These are phyloP conservation scores for Colletes gigas DNA, from an alignment of 1,140 invertebrate genomes.

Conservation along the genomic window DNA sequence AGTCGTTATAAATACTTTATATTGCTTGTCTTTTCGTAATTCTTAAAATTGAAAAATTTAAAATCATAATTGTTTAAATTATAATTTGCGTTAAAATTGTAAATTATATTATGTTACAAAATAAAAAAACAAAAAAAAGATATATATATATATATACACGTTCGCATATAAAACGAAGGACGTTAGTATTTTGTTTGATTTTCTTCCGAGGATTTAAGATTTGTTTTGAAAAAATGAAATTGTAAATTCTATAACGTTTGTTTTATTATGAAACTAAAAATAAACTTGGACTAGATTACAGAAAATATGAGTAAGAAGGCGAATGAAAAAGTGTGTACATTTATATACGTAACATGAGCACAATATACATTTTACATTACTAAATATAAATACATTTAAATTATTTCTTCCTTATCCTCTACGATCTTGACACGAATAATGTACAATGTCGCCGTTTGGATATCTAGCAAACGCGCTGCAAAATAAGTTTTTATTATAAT, in stretches of 20 bases:
- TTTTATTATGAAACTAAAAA: background rate
- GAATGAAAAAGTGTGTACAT: constrained; percentile 27
- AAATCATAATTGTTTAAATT: background rate
- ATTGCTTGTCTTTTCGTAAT: background rate
- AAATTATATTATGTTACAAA: background rate
- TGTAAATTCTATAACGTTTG: background rate
- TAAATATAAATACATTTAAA: constrained; percentile 25
- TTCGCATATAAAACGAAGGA: background rate
- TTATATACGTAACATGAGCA: constrained; percentile 21
- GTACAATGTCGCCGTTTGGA: constrained; percentile 95
- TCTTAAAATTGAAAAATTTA: background rate
- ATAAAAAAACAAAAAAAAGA: background rate
- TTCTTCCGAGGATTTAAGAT: background rate
- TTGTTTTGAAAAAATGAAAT: background rate
- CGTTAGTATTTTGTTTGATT: background rate
- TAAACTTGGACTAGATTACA: background rate
- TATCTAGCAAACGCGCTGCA: constrained; percentile 94
- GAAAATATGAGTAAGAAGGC: background rate
- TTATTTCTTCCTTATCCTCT: constrained; percentile 68
- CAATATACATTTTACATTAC: constrained; percentile 17
- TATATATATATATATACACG: background rate
- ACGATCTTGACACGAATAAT: constrained; percentile 90
- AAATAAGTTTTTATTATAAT: constrained; percentile 57
- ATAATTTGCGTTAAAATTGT: background rate
- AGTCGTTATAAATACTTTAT: background rate